Conservation (phyloP, 1,140 invertebrate genomes). For the Aphaenogaster ashmeadi region DNA sequence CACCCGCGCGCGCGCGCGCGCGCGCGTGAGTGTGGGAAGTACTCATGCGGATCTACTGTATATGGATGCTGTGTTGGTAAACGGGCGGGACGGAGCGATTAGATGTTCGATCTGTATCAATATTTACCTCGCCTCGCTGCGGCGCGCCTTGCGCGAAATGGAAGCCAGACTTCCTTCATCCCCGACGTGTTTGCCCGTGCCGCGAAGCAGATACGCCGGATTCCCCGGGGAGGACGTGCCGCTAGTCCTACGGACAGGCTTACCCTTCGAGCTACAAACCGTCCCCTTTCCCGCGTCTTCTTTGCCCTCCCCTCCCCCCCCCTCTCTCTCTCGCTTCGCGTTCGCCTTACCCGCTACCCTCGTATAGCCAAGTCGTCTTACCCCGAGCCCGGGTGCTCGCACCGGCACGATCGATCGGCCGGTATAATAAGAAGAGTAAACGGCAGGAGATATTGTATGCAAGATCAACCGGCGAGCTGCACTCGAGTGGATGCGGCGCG, state of each 20-base stretch:
- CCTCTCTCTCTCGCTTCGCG: not conserved
- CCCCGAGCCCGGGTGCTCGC: constrained; percentile 65
- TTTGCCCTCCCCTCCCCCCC: constrained; percentile 25
- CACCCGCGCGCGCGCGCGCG: not conserved
- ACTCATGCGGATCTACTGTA: constrained; percentile 27
- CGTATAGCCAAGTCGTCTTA: constrained; percentile 67
- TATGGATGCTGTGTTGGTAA: constrained; percentile 79
- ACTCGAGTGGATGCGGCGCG: constrained; percentile 65
- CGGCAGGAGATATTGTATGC: constrained; percentile 79
- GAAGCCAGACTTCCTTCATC: constrained; percentile 80
- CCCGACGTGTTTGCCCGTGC: constrained; percentile 84
- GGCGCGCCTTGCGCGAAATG: constrained; percentile 80
- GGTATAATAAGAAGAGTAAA: constrained; percentile 82
- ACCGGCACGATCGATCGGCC: constrained; percentile 78
- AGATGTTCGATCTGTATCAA: constrained; percentile 83
- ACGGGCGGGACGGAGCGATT: constrained; percentile 80
- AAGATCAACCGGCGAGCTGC: constrained; percentile 70
- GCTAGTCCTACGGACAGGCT: constrained; percentile 82
- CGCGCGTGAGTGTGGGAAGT: not conserved
- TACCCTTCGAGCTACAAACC: constrained; percentile 81
- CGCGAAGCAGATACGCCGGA: constrained; percentile 83
- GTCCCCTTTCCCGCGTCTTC: constrained; percentile 69
- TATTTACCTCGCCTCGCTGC: constrained; percentile 80
- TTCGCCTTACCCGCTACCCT: constrained; percentile 68
- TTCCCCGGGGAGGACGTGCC: constrained; percentile 84